A percentile compares a stretch with the other conserved stretches of the same genome.
These are phyloP conservation scores for Meloidogyne exigua DNA, from an alignment of 1,140 invertebrate species.

Conservation along the genomic window DNA sequence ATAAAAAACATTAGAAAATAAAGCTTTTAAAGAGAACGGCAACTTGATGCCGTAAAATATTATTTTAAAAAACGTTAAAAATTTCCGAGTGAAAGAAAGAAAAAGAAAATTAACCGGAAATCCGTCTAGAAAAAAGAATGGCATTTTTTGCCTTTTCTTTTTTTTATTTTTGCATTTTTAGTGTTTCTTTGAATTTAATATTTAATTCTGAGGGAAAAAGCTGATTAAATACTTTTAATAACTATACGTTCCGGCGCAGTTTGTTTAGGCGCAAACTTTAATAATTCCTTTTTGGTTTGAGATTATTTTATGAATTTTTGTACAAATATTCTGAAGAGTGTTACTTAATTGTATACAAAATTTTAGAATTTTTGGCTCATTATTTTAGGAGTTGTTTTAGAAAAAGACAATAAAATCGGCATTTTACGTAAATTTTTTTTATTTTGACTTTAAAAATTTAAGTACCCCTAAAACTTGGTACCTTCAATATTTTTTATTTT, in stretches of 20 bases:
- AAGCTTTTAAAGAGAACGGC: too few relatives aligned
- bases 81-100: neutral
- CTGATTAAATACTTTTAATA: neutral
- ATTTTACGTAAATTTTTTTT: neutral
- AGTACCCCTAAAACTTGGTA: too few relatives aligned
- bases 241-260: neutral
- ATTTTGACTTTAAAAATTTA: too few relatives aligned
- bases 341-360: neutral
- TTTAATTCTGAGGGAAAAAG: neutral
- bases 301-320: neutral
- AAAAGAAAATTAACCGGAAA: neutral
- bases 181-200: neutral
- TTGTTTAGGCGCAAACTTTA: neutral
- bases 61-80: neutral
- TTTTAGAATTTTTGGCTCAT: neutral
- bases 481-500: too few relatives aligned
- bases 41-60: too few relatives aligned
- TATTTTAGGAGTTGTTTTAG: neutral
- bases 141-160: neutral
- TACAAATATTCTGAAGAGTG: neutral
- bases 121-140: neutral
- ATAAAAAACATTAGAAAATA: too few relatives aligned
- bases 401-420: neutral
- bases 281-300: neutral
- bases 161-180: neutral